These are phyloP conservation scores for Papilio glaucus DNA, from an alignment of 1,140 invertebrate species.

Conservation along the genomic window DNA sequence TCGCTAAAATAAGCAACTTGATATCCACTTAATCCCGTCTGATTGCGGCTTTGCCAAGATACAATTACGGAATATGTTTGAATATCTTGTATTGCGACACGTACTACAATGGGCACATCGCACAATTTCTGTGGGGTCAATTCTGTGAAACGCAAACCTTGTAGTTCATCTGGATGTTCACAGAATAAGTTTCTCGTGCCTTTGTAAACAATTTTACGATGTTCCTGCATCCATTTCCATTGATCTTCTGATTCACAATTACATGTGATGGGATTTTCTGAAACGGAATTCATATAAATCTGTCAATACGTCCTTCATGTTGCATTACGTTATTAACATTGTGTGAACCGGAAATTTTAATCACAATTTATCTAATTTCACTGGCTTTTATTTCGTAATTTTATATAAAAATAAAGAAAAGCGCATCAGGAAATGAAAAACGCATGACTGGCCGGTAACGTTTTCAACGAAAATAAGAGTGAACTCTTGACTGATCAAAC, in stretches of 20 bases:
- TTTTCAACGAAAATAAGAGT: too few species aligned
- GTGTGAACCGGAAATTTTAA: too few species aligned
- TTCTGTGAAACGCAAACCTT: slow-evolving; percentile 89
- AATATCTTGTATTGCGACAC: slow-evolving; percentile 93
- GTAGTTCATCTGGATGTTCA: slow-evolving; percentile 90
- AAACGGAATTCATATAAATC: too few species aligned
- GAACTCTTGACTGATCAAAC: too few species aligned
- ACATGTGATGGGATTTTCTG: slow-evolving; percentile 93
- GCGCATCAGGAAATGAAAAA: too few species aligned
- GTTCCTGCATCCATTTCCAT: slow-evolving; percentile 94
- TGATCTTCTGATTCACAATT: slow-evolving; percentile 93
- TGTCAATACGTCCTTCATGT: too few species aligned
- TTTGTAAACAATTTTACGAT: slow-evolving; percentile 87
- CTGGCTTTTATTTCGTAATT: too few species aligned
- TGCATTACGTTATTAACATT: too few species aligned
- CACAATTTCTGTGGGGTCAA: slow-evolving; percentile 92
- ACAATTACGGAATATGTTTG: slow-evolving; percentile 94
- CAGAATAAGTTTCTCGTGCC: slow-evolving; percentile 87
- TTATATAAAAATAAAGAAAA: too few species aligned
- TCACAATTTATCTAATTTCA: too few species aligned
- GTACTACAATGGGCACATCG: slow-evolving; percentile 90
- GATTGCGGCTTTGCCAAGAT: slow-evolving; percentile 94
- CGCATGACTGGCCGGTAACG: too few species aligned
- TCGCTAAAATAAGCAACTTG: slow-evolving; percentile 93
- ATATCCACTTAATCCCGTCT: slow-evolving; percentile 92